A percentile compares a stretch with the other conserved stretches of the same genome.
phyloP scores from a whole-genome alignment of 2,113 vertebrate species.

The Porphyrio hochstetteri region DNA sequence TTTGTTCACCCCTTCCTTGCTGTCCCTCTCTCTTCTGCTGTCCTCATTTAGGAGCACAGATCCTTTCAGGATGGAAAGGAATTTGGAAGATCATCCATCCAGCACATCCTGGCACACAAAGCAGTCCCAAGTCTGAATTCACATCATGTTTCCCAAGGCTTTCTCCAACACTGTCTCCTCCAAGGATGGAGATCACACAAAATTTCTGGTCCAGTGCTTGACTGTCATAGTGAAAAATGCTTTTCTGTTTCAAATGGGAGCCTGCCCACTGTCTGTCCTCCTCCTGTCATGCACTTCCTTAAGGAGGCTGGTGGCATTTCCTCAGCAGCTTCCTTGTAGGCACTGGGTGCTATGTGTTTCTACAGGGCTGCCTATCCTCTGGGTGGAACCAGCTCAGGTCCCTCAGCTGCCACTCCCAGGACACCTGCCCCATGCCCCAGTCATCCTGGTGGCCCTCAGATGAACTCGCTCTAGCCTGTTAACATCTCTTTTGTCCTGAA shows the following conservation, averaged over 20 bases:
- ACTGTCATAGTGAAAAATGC: rapidly evolving
- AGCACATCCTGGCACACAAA: neutral
- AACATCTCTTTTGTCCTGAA: neutral
- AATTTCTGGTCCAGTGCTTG: neutral
- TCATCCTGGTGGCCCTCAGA: neutral
- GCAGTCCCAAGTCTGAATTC: neutral
- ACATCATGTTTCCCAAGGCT: neutral
- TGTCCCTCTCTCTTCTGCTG: neutral
- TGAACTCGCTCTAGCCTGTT: neutral
- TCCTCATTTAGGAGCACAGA: neutral
- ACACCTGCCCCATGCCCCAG: neutral
- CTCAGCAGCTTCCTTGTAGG: neutral
- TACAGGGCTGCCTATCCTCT: neutral
- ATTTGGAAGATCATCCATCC: neutral
- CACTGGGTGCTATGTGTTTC: neutral
- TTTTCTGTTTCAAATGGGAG: neutral
- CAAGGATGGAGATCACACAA: rapidly evolving
- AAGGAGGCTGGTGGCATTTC: neutral
- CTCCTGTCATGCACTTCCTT: neutral
- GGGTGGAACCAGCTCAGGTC: neutral
- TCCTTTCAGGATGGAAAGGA: neutral
- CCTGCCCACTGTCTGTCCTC: neutral
- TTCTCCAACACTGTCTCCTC: neutral
- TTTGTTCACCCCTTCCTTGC: neutral
- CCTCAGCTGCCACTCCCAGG: neutral